phyloP scores from a whole-genome alignment of 2,113 vertebrate species.

The Etheostoma spectabile region DNA sequence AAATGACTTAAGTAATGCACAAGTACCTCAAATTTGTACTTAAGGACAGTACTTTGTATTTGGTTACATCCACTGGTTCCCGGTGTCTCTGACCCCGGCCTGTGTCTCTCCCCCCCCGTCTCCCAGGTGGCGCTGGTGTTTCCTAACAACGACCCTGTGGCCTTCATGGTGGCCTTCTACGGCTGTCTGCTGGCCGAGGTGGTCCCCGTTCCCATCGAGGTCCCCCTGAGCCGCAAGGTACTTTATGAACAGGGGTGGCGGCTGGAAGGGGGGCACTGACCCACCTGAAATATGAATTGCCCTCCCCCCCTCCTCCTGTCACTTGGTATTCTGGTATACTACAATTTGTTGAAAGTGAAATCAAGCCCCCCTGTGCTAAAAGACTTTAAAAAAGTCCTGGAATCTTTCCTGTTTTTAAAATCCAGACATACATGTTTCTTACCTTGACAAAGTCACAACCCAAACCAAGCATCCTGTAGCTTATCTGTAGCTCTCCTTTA shows the following conservation, averaged over 20 bases:
- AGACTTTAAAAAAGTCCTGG: no score
- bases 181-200: conserved; percentile 97
- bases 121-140: conserved; percentile 96
- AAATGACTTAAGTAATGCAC: no score
- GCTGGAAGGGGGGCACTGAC: no score
- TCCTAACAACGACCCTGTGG: conserved; percentile 98
- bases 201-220: conserved; percentile 98
- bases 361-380: no score
- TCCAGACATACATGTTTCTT: no score
- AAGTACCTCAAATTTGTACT: no score
- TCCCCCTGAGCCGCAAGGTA: conserved; percentile 98
- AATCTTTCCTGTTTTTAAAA: not conserved
- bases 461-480: not conserved
- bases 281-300: no score
- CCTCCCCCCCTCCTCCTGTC: no score
- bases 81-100: not conserved
- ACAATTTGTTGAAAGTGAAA: no score
- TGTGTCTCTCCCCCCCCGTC: not conserved
- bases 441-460: not conserved
- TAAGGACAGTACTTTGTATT: no score
- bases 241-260: not conserved
- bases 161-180: conserved; percentile 99
- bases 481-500: not conserved
- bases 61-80: no score
- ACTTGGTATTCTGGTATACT: no score